phyloP scores from a whole-genome alignment of 2,888 invertebrate species.

The Dicyrtoma fusca region DNA sequence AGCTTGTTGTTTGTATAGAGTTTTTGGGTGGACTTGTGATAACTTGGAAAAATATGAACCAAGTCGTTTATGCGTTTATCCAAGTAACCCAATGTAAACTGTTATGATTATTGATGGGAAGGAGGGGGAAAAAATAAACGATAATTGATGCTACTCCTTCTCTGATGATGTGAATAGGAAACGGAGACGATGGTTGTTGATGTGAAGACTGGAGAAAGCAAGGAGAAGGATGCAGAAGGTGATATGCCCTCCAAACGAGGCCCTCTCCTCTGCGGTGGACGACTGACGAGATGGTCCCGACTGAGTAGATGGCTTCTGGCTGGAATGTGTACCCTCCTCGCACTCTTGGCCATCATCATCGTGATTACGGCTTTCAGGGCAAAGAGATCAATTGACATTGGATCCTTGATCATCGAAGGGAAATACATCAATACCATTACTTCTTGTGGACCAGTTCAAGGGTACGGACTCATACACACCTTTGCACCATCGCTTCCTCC shows the following conservation, averaged over 20 bases:
- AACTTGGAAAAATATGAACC: no score
- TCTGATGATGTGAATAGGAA: slow-evolving; percentile 61
- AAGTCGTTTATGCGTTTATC: no score
- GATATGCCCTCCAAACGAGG: slow-evolving; percentile 59
- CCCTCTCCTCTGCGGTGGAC: slow-evolving; percentile 33
- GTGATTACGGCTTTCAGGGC: slow-evolving; percentile 38
- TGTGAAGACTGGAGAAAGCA: slow-evolving; percentile 68
- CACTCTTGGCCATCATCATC: slow-evolving; percentile 38
- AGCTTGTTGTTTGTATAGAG: no score
- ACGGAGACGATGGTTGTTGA: slow-evolving; percentile 67
- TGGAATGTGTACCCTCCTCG: slow-evolving; percentile 36
- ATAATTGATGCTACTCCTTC: neutral
- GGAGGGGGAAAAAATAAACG: slow-evolving; percentile 63
- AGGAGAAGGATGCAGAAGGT: slow-evolving; percentile 63
- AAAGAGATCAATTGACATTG: slow-evolving; percentile 41
- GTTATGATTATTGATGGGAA: no score
- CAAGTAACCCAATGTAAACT: no score
- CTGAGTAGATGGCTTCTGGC: slow-evolving; percentile 34
- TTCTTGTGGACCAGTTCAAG: slow-evolving; percentile 78
- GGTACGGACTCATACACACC: slow-evolving; percentile 64
- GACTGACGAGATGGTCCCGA: slow-evolving; percentile 24
- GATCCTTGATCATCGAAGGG: slow-evolving; percentile 64
- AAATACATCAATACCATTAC: slow-evolving; percentile 74
- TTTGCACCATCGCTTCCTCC: neutral
- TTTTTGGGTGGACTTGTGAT: no score